Evolutionary conservation across 1,140 invertebrate genomes (phyloP), one percentile per base, ranked within the genome.

Genomic region (Elymnias hypermnestra): DNA sequence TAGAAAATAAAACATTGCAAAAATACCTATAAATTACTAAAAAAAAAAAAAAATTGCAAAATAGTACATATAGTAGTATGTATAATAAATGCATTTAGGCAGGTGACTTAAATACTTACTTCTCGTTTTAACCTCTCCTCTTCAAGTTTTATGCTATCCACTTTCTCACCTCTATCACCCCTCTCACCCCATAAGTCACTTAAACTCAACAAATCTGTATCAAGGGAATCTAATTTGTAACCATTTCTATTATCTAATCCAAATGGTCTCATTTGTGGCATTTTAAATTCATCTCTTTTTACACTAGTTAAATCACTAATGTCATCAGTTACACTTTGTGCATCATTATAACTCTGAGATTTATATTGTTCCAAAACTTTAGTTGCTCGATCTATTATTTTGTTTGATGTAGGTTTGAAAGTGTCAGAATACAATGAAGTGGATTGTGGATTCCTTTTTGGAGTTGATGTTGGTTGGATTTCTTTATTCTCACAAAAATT

Each of bases 121-220:
- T 92, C 88, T 87, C 92, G 81, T 53, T 91, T 87, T n/a, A 93
- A 82, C 70, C 90, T 91, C 75, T 94, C 93, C 74, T 94, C 93
- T 76, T 94, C 91, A 5, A 93, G 79, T 71, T 90, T 92, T 17
- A 89, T 88, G 48, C 50, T 79, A n/a, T 82, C 75, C 2, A 49
- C 53, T 47, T 68, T 75, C 36, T 72, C 70, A 19, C 43, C 51
- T 53, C 60, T 76, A 13, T 83, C 81, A 28, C 61, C 70, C 45
- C 74, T 87, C 25, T 88, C 87, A 0, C 87, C 84, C 88, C 88
- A 89, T 6, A 89, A 56, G 15, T 89, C 88, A 61, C 86, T 88
- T 23, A 89, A 72, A 45, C 88, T 89, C 23, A 86, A 58, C 38
- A 86, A 44, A 45, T 85, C 79, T 39, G 77, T 81, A 37, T 83